Conservation (phyloP, 2,113 vertebrate species). For the Pyrgilauda ruficollis region DNA sequence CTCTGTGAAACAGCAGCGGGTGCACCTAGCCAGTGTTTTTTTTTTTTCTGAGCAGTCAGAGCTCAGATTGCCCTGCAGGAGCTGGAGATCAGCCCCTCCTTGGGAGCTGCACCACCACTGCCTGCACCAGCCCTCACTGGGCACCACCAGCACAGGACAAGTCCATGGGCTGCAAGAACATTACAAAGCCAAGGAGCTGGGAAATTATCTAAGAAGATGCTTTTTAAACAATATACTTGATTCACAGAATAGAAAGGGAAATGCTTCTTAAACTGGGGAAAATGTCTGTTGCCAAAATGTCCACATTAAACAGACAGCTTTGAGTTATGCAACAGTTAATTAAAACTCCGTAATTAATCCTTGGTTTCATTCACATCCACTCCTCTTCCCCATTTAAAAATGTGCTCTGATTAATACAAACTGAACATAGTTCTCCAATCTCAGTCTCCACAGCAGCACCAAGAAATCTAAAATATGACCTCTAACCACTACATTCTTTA, state of each 20-base stretch:
- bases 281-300: not conserved
- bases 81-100: not conserved
- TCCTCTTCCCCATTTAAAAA: not conserved
- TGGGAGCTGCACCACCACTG: not conserved
- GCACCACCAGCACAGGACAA: not conserved
- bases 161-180: fast-evolving
- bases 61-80: not conserved
- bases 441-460: not conserved
- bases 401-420: not conserved
- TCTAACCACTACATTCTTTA: not conserved
- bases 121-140: too few species aligned
- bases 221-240: not conserved
- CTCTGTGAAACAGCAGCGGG: not conserved
- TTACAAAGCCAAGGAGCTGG: not conserved
- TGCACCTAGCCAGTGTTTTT: not conserved
- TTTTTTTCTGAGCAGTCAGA: not conserved
- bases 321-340: not conserved
- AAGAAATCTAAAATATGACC: not conserved
- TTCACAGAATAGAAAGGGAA: not conserved
- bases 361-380: not conserved
- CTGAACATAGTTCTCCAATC: not conserved
- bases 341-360: not conserved
- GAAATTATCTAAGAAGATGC: not conserved
- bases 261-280: not conserved
- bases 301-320: not conserved